These are phyloP conservation scores for Gila robusta DNA, from an alignment of 2,797 vertebrate genomes.

Conservation along the genomic window DNA sequence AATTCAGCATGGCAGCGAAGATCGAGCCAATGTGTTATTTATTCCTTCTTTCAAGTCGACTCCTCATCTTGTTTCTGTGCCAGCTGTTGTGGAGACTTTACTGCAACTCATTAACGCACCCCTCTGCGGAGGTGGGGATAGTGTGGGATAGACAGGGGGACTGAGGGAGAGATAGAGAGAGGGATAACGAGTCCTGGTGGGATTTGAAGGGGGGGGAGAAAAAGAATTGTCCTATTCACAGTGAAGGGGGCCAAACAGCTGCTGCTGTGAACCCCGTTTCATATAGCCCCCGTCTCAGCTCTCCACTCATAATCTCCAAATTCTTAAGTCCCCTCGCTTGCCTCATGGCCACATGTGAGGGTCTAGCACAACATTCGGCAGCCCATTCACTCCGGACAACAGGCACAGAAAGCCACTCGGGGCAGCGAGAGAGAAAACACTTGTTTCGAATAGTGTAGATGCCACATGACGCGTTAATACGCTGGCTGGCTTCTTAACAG, in stretches of 20 bases:
- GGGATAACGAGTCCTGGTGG: conserved; percentile 77
- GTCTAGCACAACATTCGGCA: conserved; percentile 78
- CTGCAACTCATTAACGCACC: conserved; percentile 77
- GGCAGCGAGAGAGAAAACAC: conserved; percentile 72
- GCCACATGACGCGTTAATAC: conserved; percentile 78
- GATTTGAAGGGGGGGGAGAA: conserved; percentile 63
- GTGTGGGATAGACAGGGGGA: conserved; percentile 66
- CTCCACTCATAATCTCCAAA: conserved; percentile 79
- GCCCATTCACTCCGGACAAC: conserved; percentile 80
- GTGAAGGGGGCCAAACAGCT: conserved; percentile 78
- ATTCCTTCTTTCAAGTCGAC: conserved; percentile 63
- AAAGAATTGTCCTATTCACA: conserved; percentile 73
- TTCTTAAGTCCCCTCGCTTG: conserved; percentile 77
- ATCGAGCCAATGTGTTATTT: conserved; percentile 60
- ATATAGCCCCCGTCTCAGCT: conserved; percentile 66
- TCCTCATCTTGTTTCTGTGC: conserved; percentile 63
- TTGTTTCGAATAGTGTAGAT: conserved; percentile 76
- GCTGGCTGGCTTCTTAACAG: conserved; percentile 71
- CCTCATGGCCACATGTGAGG: conserved; percentile 71
- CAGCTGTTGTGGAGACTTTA: conserved; percentile 76
- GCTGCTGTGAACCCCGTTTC: conserved; percentile 76
- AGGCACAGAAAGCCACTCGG: conserved; percentile 76
- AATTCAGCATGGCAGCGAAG: conserved; percentile 60
- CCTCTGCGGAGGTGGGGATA: conserved; percentile 60
- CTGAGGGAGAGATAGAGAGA: conserved; percentile 63